These are phyloP conservation scores for Microctonus brassicae DNA, from an alignment of 2,888 invertebrate species.

Conservation along the genomic window DNA sequence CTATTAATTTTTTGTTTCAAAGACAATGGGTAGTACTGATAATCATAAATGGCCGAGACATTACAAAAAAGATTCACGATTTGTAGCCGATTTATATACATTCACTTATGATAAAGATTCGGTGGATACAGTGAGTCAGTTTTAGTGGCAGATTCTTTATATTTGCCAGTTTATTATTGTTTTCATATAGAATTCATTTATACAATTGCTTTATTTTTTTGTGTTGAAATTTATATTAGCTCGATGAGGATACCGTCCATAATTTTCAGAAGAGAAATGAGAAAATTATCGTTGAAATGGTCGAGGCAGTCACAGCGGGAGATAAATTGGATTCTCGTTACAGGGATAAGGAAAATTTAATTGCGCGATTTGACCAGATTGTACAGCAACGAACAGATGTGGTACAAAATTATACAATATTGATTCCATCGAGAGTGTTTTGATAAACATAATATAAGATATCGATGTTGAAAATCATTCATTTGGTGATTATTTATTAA, in stretches of 20 bases:
- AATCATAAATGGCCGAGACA: constrained; percentile 76
- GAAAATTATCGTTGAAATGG: constrained; percentile 49
- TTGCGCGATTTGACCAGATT: constrained; percentile 56
- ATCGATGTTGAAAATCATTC: background rate
- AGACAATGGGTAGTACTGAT: constrained; percentile 46
- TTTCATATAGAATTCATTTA: background rate
- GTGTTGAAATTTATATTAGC: constrained; percentile 13
- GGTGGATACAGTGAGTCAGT: constrained; percentile 62
- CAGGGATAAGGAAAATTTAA: constrained; percentile 61
- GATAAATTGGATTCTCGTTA: constrained; percentile 55
- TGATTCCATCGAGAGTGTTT: background rate
- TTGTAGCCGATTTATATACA: constrained; percentile 86
- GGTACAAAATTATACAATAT: constrained; percentile 7
- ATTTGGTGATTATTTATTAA: background rate
- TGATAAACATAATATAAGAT: background rate
- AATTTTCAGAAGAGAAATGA: constrained; percentile 18
- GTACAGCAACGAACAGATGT: constrained; percentile 53
- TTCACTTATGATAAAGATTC: constrained; percentile 85
- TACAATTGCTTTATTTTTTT: constrained; percentile 8
- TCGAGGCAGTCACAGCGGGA: constrained; percentile 54
- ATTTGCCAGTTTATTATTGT: background rate
- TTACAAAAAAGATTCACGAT: constrained; percentile 89
- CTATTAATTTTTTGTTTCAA: background rate
- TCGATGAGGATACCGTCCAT: constrained; percentile 30
- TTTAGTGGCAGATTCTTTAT: background rate